These are phyloP conservation scores for Drosophila differens DNA, from an alignment of 2,888 invertebrate species.

Conservation along the genomic window DNA sequence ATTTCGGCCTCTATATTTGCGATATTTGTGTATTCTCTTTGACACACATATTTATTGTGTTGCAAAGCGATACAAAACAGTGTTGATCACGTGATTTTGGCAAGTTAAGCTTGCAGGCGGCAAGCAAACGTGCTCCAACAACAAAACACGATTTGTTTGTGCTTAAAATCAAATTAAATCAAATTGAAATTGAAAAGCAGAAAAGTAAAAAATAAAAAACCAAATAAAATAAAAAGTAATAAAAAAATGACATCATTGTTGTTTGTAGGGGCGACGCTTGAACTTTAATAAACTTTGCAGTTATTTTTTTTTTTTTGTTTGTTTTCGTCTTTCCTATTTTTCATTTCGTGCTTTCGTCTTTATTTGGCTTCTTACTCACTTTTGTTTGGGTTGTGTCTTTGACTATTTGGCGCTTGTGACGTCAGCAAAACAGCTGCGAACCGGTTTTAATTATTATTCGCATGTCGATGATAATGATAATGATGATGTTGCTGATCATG, in stretches of 20 bases:
- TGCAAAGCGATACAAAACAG: conserved; percentile 24
- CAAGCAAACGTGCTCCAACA: conserved; percentile 43
- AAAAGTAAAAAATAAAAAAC: background rate
- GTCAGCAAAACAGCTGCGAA: conserved; percentile 34
- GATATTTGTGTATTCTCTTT: background rate
- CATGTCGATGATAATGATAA: conserved; percentile 31
- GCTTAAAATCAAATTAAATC: conserved; percentile 14
- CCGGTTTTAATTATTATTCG: conserved; percentile 36
- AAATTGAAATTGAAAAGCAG: conserved; percentile 18
- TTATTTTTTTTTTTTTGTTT: conserved; percentile 7
- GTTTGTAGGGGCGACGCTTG: conserved; percentile 51
- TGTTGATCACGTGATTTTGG: conserved; percentile 51
- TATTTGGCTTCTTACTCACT: conserved; percentile 45
- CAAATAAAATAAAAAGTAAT: conserved; percentile 15
- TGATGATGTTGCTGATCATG: conserved; percentile 23
- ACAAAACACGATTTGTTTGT: conserved; percentile 19
- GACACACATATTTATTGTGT: conserved; percentile 41
- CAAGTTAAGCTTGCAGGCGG: conserved; percentile 9
- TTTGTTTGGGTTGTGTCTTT: background rate
- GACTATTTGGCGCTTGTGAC: conserved; percentile 44
- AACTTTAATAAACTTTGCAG: conserved; percentile 79
- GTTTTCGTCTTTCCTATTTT: conserved; percentile 5
- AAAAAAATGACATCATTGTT: conserved; percentile 70
- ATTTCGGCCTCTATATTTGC: background rate
- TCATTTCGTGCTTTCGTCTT: conserved; percentile 24